Evolutionary conservation across 2,797 vertebrate species (phyloP).

Genomic region (Ctenosaura bakeri): DNA sequence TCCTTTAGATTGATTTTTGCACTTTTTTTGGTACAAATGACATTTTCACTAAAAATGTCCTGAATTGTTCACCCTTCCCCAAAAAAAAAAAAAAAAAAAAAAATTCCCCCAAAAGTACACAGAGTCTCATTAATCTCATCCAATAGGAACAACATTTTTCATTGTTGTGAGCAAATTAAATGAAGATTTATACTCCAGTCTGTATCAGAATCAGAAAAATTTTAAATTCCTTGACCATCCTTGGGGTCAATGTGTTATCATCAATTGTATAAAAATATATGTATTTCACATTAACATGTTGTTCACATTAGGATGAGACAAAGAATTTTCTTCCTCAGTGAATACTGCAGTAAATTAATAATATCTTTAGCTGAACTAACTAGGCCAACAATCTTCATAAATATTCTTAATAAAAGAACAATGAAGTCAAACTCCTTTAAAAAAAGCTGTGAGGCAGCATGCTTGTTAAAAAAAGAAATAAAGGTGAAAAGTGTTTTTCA

Average conservation of each 20-base stretch:
- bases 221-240: background rate
- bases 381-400: background rate
- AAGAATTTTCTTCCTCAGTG: background rate
- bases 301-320: background rate
- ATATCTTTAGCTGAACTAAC: background rate
- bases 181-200: background rate
- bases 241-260: background rate
- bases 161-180: too few species aligned
- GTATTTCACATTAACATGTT: background rate
- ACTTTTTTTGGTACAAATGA: too few species aligned
- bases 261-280: background rate
- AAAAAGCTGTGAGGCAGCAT: background rate
- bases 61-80: too few species aligned
- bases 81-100: too few species aligned
- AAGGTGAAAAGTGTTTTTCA: background rate
- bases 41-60: too few species aligned
- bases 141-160: too few species aligned
- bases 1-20: too few species aligned
- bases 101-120: too few species aligned
- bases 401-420: background rate
- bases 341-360: background rate
- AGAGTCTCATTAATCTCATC: too few species aligned
- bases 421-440: background rate
- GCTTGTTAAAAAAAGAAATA: constrained; percentile 22
- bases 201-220: background rate